Evolutionary conservation across 2,113 vertebrate species (phyloP), one percentile per base, ranked within the genome.

Genomic region (Lutjanus erythropterus): DNA sequence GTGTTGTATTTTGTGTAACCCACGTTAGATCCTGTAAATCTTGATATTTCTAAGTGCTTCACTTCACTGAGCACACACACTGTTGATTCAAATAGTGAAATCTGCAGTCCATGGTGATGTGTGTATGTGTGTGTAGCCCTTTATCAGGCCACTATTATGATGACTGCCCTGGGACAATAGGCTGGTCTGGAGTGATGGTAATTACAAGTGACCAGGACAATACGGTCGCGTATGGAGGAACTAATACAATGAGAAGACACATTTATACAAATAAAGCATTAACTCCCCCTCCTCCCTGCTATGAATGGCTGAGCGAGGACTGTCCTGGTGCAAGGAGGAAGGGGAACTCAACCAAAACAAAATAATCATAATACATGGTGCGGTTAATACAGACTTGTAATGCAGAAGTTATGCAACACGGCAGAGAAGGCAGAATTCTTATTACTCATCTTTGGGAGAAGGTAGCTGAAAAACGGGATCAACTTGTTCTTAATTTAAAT

Each of bases 131-230:
- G 85, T 76, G 46, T 39, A 79, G 27, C 49, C 60, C 83, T 89
- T 83, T 88, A 91, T 92, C 65, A 88, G 87, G 72, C 81, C 86
- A 86, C 85, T 90, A 93, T 92, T 91, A 84, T 93, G 86, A 86
- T 87, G 89, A 88, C 88, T 87, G 84, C 71, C 55, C 89, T 75
- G 74, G 88, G 80, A 95, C 94, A 95, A 95, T 92, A 85, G 91
- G 55, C 75, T 72, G 29, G 53, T 76, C 88, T 85, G 55, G 78
- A 76, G 71, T 90, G 94, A 95, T 81, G 80, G n/a, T 94, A 93
- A 94, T 94, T 91, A 81, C 81, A 94, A 92, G 87, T 93, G 94
- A 94, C 92, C 71, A 89, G 80, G 83, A 93, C 92, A 94, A 89
- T 93, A 91, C 37, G 84, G 87, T 86, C 53, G 80, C 80, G 80